Percentiles rank a stretch among this genome's conserved stretches.
Conservation (phyloP, 1,140 invertebrate species). For the Aplysia californica region DNA sequence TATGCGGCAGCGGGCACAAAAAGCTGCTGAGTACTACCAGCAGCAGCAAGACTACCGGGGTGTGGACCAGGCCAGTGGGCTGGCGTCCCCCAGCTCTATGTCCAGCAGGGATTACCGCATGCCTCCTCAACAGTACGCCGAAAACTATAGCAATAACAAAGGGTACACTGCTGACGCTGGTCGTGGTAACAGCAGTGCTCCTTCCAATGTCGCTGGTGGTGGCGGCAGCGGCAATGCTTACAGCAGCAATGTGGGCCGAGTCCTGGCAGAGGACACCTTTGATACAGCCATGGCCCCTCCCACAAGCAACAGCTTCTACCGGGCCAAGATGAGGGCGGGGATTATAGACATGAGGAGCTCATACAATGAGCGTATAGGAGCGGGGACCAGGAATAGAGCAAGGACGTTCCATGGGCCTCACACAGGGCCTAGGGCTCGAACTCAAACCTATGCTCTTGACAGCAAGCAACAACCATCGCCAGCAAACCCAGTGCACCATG, state of each 20-base stretch:
- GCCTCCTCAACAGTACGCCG: slow-evolving; percentile 16
- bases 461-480: slow-evolving; percentile 17
- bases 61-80: background rate
- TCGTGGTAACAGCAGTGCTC: slow-evolving; percentile 5
- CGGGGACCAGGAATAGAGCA: slow-evolving; percentile 17
- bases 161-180: slow-evolving; percentile 22
- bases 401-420: slow-evolving; percentile 37
- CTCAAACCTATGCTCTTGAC: slow-evolving; percentile 33
- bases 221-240: background rate
- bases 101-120: background rate
- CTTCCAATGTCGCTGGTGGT: background rate
- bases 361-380: slow-evolving; percentile 34
- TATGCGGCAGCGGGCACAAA: slow-evolving; percentile 51
- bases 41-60: slow-evolving; percentile 35
- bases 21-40: slow-evolving; percentile 60
- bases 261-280: slow-evolving; percentile 31
- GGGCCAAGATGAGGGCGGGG: slow-evolving; percentile 39
- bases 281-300: slow-evolving; percentile 32
- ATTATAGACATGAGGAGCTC: slow-evolving; percentile 45
- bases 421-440: slow-evolving; percentile 19
- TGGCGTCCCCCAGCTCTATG: background rate
- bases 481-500: background rate
- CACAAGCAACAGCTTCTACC: slow-evolving; percentile 40
- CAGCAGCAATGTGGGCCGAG: slow-evolving; percentile 12
- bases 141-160: slow-evolving; percentile 20